phyloP scores from a whole-genome alignment of 1,140 invertebrate species.

The Drosophila parvula region DNA sequence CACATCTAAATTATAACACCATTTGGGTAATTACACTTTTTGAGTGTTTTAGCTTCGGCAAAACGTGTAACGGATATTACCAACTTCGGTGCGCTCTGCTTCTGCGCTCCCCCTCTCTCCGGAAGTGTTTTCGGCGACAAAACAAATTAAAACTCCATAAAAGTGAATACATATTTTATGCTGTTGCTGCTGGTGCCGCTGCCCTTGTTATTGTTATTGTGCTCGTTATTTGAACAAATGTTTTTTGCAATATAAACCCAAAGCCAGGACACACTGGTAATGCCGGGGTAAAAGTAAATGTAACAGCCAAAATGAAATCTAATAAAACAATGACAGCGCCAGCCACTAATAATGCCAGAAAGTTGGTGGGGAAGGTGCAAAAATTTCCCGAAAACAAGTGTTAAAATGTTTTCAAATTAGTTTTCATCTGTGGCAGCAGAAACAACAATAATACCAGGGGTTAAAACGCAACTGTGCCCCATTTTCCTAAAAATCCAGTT shows the following conservation, averaged over 20 bases:
- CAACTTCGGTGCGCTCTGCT: slow-evolving; percentile 14
- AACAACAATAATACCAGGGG: slow-evolving; percentile 22
- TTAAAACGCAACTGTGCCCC: slow-evolving; percentile 57
- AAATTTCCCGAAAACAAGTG: slow-evolving; percentile 73
- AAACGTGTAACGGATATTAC: slow-evolving; percentile 68
- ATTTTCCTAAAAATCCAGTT: slow-evolving; percentile 48
- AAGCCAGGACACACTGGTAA: slow-evolving; percentile 32
- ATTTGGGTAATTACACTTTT: slow-evolving; percentile 82
- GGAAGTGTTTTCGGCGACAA: slow-evolving; percentile 75
- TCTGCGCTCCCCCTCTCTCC: neutral
- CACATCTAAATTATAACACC: slow-evolving; percentile 78
- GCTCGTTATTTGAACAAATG: slow-evolving; percentile 76
- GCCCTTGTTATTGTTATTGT: slow-evolving; percentile 47
- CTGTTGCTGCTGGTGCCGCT: slow-evolving; percentile 48
- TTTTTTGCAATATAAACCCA: slow-evolving; percentile 70
- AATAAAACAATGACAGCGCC: slow-evolving; percentile 69
- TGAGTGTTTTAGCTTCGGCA: slow-evolving; percentile 67
- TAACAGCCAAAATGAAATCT: slow-evolving; percentile 66
- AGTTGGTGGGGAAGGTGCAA: slow-evolving; percentile 7
- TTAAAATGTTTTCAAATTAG: slow-evolving; percentile 82
- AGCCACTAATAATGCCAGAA: slow-evolving; percentile 47
- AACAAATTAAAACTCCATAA: slow-evolving; percentile 83
- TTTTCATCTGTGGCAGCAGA: slow-evolving; percentile 56
- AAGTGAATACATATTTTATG: slow-evolving; percentile 77
- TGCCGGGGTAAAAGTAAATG: slow-evolving; percentile 65